Evolutionary conservation across 2,797 vertebrate genomes (phyloP).

Genomic region (Pseudopleuronectes americanus): DNA sequence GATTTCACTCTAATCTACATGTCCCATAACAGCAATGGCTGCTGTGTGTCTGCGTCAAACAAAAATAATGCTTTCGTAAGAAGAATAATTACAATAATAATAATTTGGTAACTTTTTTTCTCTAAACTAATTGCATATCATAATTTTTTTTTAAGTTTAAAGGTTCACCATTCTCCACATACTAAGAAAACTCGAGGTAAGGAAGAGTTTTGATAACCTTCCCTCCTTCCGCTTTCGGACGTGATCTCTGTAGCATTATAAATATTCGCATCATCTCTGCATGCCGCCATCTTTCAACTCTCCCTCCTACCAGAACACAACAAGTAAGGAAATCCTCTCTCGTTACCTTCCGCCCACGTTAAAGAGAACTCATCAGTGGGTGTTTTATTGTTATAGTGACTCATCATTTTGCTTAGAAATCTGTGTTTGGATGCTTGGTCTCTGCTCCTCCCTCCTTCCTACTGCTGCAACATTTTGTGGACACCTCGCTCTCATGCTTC

Average conservation of each 20-base stretch:
- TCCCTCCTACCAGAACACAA: constrained; percentile 41
- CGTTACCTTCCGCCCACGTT: constrained; percentile 41
- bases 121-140: constrained; percentile 87
- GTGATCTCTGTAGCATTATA: constrained; percentile 57
- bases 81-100: constrained; percentile 73
- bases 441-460: constrained; percentile 37
- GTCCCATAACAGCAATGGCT: constrained; percentile 56
- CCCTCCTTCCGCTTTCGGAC: constrained; percentile 65
- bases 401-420: constrained; percentile 55
- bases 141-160: constrained; percentile 83
- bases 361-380: constrained; percentile 46
- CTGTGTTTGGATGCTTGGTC: constrained; percentile 33
- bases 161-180: constrained; percentile 84
- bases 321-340: constrained; percentile 52
- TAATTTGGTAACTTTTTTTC: constrained; percentile 83
- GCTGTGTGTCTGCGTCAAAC: constrained; percentile 57
- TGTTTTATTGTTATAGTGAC: constrained; percentile 50
- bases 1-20: constrained; percentile 52
- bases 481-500: constrained; percentile 29
- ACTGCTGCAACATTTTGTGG: constrained; percentile 26
- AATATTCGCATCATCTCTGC: constrained; percentile 51
- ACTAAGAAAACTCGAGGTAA: constrained; percentile 84
- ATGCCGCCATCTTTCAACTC: constrained; percentile 50
- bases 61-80: constrained; percentile 72
- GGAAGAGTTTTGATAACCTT: constrained; percentile 76